Base-by-base conservation (phyloP, 2,797 vertebrate species). In the Melopsittacus undulatus region DNA sequence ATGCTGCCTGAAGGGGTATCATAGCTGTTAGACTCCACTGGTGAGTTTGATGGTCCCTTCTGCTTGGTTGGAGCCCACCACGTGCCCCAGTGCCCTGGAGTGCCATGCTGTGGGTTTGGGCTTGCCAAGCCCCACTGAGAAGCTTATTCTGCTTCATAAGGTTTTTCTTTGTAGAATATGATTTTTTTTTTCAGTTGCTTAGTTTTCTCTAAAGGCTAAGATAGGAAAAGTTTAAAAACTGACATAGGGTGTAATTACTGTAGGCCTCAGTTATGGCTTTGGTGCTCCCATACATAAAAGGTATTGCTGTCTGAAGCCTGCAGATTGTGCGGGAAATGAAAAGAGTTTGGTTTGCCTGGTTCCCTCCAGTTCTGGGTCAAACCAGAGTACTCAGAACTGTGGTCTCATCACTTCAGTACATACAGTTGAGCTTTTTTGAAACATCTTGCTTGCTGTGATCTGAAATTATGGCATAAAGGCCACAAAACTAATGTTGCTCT, bases 1-100 rank as follows among this genome's bases (percentile, higher is more conserved):
- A 57, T 0, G 0, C 38, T 23, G 29, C 36, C 26, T 2, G 0
- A 57, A 72, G 23, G 15, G 36, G 7, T 38, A 29, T 66, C 0
- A 0, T 49, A 59, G 43, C 42, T n/a, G 13, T 40, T 56, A 51
- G 27, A 8, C 10, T 56, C 48, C 19, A 70, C 38, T 7, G 3
- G 38, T 0, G 11, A 27, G 9, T 26, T 42, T 0, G 1, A 13
- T 19, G 38, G 11, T 61, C 49, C 26, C 30, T 5, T 87, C 22
- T 78, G 45, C 45, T 36, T 64, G 40, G 29, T 26, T 38, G n/a
- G 56, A 59, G 15, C 23, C 56, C 34, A 36, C 34, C 14, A 17
- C 5, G 8, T 54, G 21, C 5, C 42, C 38, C 0, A 2, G 8
- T 54, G 21, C 5, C 42, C 38, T 0, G 2, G 4, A 8, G 2